phyloP scores from a whole-genome alignment of 1,140 invertebrate genomes.

The Lepidostoma basale region DNA sequence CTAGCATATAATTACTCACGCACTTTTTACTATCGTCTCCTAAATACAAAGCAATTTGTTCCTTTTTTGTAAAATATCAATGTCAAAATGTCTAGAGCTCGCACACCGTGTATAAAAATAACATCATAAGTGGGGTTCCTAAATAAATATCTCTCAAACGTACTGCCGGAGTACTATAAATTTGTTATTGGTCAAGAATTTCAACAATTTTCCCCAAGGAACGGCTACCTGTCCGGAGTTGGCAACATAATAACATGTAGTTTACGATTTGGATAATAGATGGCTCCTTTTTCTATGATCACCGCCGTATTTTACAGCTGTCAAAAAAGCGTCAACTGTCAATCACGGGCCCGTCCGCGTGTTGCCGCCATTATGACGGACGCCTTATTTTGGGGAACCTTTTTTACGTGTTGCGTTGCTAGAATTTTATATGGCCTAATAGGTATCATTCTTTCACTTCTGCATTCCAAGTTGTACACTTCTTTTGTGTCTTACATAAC shows the following conservation, averaged over 20 bases:
- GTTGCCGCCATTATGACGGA: conserved; percentile 23
- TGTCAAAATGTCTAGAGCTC: neutral
- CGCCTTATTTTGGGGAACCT: conserved; percentile 5
- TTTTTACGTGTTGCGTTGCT: neutral
- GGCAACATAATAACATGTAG: conserved; percentile 33
- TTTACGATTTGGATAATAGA: conserved; percentile 25
- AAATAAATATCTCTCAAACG: conserved; percentile 1
- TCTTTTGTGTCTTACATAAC: too few species aligned
- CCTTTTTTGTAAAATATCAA: too few species aligned
- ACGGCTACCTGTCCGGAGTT: conserved; percentile 19
- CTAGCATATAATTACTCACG: too few species aligned
- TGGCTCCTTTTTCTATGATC: conserved; percentile 16
- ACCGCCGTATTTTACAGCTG: conserved; percentile 40
- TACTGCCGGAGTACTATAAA: neutral
- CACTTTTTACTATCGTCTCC: too few species aligned
- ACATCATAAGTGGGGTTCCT: conserved; percentile 1
- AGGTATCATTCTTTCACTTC: too few species aligned
- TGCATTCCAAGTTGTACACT: too few species aligned
- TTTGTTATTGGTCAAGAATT: conserved; percentile 27
- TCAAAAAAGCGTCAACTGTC: conserved; percentile 37
- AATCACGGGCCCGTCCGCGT: conserved; percentile 10
- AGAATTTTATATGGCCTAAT: too few species aligned
- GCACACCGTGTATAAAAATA: neutral
- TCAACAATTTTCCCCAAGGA: conserved; percentile 28
- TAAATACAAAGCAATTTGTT: too few species aligned